A percentile compares a stretch with the other conserved stretches of the same genome.
These are phyloP conservation scores for Steromphala cineraria DNA, from an alignment of 2,888 invertebrate genomes.

Conservation along the genomic window DNA sequence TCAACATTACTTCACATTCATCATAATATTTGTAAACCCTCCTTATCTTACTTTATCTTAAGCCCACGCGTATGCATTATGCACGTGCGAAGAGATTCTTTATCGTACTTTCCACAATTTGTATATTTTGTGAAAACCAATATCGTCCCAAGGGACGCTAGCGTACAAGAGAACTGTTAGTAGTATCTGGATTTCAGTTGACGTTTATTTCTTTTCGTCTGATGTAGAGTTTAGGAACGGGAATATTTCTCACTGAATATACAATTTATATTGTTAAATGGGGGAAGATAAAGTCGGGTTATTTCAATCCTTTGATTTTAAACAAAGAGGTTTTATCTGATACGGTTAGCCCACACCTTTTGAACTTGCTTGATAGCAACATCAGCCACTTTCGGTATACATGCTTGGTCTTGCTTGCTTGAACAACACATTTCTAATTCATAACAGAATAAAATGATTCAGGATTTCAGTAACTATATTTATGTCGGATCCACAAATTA, in stretches of 20 bases:
- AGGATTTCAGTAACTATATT: too few species aligned
- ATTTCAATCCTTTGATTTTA: too few species aligned
- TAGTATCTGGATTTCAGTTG: too few species aligned
- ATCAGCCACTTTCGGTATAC: not conserved
- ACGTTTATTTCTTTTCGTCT: too few species aligned
- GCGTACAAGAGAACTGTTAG: too few species aligned
- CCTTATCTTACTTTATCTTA: not conserved
- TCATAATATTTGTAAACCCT: constrained; percentile 12
- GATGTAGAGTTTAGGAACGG: too few species aligned
- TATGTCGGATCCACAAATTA: too few species aligned
- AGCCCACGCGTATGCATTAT: not conserved
- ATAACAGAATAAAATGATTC: too few species aligned
- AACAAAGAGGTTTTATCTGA: not conserved
- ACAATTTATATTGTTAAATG: too few species aligned
- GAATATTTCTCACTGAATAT: too few species aligned
- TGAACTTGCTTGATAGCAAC: not conserved
- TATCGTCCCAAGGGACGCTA: not conserved
- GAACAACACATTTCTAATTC: too few species aligned
- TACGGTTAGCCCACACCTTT: not conserved
- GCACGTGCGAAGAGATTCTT: not conserved
- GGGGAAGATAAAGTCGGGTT: too few species aligned
- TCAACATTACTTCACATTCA: not conserved
- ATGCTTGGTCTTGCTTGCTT: not conserved
- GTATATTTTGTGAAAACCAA: not conserved
- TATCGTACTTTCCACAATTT: not conserved